Evolutionary conservation across 2,113 vertebrate species (phyloP).

Genomic region (Labeo catla): DNA sequence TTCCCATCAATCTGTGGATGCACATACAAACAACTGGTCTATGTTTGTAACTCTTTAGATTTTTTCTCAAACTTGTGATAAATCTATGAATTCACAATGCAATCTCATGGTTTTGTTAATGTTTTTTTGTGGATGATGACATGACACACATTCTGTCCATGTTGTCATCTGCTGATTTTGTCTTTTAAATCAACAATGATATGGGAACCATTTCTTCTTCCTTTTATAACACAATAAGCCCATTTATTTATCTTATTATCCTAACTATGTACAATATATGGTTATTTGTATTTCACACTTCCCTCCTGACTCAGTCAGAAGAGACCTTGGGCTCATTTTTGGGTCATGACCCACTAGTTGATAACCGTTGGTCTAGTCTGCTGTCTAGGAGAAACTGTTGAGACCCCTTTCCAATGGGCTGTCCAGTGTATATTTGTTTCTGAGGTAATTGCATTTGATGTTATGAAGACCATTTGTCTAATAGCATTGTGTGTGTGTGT

Average conservation of each 20-base stretch:
- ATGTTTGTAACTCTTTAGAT: too few relatives aligned
- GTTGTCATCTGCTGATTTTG: not conserved
- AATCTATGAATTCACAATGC: too few relatives aligned
- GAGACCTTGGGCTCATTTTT: not conserved
- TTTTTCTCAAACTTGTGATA: too few relatives aligned
- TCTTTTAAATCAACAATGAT: not conserved
- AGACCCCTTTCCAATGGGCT: not conserved
- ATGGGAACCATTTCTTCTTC: not conserved
- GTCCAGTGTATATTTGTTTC: not conserved
- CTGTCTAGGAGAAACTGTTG: not conserved
- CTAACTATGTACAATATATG: not conserved
- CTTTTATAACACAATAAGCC: not conserved
- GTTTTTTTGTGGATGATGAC: not conserved
- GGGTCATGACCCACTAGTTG: not conserved
- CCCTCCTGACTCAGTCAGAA: not conserved
- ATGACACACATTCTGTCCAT: not conserved
- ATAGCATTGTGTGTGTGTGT: not conserved
- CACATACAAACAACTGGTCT: too few relatives aligned
- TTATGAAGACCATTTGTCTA: constrained; percentile 16
- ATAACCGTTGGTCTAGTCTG: not conserved
- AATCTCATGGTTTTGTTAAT: not conserved
- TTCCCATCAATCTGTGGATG: too few relatives aligned
- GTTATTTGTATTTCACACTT: not conserved
- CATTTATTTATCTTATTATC: not conserved
- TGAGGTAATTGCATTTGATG: not conserved